Conservation (phyloP, 2,797 vertebrate species). For the Microctenopoma lineatum region DNA sequence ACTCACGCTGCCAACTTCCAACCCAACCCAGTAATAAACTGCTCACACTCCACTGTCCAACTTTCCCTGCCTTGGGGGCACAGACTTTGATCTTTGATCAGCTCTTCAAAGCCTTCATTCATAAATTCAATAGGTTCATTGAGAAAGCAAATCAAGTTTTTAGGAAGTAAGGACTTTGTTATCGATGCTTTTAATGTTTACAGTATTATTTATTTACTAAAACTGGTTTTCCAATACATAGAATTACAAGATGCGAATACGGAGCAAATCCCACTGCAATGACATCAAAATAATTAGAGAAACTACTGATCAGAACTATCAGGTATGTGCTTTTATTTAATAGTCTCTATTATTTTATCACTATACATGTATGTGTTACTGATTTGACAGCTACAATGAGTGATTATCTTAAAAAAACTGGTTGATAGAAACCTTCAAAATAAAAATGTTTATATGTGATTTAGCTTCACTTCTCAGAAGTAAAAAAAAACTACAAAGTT, state of each 20-base stretch:
- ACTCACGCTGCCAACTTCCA: slow-evolving; percentile 41
- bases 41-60: slow-evolving; percentile 6
- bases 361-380: neutral
- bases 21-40: neutral
- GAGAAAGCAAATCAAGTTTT: slow-evolving; percentile 14
- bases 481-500: neutral
- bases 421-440: neutral
- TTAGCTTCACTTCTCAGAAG: neutral
- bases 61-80: slow-evolving; percentile 10
- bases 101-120: slow-evolving; percentile 58
- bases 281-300: neutral
- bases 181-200: neutral
- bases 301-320: too few relatives aligned
- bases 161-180: neutral
- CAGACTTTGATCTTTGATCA: slow-evolving; percentile 40
- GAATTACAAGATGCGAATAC: neutral
- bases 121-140: slow-evolving; percentile 61
- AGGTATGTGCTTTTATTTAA: too few relatives aligned
- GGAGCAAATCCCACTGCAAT: neutral
- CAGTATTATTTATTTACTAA: neutral
- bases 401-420: neutral
- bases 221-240: neutral
- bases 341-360: neutral
- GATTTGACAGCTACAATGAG: neutral
- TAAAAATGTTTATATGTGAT: neutral